phyloP scores from a whole-genome alignment of 2,113 vertebrate species.

The Agelaius phoeniceus region DNA sequence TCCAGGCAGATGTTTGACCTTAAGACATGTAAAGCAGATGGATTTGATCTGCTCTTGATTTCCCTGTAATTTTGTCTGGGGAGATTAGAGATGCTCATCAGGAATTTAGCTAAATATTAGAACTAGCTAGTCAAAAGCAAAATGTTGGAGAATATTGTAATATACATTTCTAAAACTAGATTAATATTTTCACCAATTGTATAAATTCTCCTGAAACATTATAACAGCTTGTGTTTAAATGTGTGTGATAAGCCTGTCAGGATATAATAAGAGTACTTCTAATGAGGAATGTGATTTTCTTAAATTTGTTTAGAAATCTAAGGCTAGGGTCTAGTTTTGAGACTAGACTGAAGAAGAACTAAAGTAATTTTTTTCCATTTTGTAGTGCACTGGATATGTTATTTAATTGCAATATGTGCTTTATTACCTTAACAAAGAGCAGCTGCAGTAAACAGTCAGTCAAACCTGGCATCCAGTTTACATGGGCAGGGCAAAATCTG shows the following conservation, averaged over 20 bases:
- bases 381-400: neutral
- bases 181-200: neutral
- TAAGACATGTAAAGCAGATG: slow-evolving; percentile 17
- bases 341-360: neutral
- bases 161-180: neutral
- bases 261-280: neutral
- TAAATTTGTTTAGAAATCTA: neutral
- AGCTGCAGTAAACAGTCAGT: neutral
- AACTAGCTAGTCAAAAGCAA: neutral
- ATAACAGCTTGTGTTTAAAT: neutral
- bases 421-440: neutral
- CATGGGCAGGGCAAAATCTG: neutral
- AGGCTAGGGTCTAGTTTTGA: neutral
- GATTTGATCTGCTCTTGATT: neutral
- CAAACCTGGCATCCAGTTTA: neutral
- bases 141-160: neutral
- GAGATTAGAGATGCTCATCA: neutral
- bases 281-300: neutral
- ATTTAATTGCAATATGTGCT: neutral
- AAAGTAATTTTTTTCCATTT: accelerated
- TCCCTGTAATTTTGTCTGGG: neutral
- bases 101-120: neutral
- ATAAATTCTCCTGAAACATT: neutral
- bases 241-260: neutral
- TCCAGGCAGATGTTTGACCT: slow-evolving; percentile 41